Base-by-base conservation (phyloP, 2,888 invertebrate genomes). In the Drosophila falleni region DNA sequence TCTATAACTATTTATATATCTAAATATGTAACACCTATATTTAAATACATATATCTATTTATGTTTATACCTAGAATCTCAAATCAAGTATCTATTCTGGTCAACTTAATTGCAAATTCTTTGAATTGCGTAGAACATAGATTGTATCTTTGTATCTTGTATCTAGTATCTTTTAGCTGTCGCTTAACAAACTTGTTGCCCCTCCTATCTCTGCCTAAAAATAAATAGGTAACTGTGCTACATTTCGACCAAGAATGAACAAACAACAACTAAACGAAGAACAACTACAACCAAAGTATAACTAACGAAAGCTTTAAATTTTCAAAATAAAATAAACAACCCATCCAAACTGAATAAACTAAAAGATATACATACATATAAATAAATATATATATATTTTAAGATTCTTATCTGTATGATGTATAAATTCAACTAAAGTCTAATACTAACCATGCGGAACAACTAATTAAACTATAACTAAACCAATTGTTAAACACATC, bases 221-320 rank as follows among this genome's bases (percentile, higher is more conserved):
- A 8, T 64, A 35, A 13, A 33, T 54, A 44, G 33, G 42, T 26
- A 58, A 37, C 53, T 73, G 13, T 63, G 60, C 65, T 58, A 56
- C 66, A 54, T 72, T 76, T 76, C 56, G 81, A 83, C 74, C 78
- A 87, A 75, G 33, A n/a, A 56, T 16, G 10, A 41, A 33, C 44
- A 59, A 49, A 19, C n/a, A n/a, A 54, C 56, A 50, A 39, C 26
- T 46, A 51, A 31, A 55, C 29, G n/a, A 35, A 64, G 42, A 59
- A 53, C 59, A 59, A 53, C 59, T 56, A 56, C 63, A 59, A 51
- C 64, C 41, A 80, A 77, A 65, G 70, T 66, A 70, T 59, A 73
- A 87, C 81, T 74, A 75, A 89, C 66, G 67, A 84, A 87, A 87
- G 89, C 89, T 87, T 89, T 87, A 84, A 84, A 73, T 65, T 71